Evolutionary conservation across 1,140 invertebrate genomes (phyloP).

Genomic region (Anoplolepis gracilipes): DNA sequence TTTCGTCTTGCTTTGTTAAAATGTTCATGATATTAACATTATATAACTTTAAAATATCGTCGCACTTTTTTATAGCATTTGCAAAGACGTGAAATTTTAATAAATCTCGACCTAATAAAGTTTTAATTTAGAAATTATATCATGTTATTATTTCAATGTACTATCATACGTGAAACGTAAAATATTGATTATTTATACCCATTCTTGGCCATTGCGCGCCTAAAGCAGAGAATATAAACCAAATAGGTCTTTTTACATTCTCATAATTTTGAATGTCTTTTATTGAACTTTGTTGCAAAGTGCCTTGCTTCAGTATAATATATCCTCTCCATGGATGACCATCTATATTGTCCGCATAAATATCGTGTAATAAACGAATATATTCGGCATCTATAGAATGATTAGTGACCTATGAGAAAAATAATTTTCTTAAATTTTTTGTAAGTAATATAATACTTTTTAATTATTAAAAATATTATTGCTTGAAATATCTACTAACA

Average conservation of each 20-base stretch:
- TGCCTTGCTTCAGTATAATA: not conserved
- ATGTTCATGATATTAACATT: conserved; percentile 70
- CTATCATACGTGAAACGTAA: conserved; percentile 70
- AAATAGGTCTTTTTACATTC: not conserved
- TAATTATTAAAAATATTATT: not conserved
- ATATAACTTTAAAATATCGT: conserved; percentile 94
- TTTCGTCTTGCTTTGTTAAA: not conserved
- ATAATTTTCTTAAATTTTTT: too few species aligned
- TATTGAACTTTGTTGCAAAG: not conserved
- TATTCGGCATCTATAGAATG: conserved; percentile 87
- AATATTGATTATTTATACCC: not conserved
- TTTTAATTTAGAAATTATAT: not conserved
- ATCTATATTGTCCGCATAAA: conserved; percentile 65
- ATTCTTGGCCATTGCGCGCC: not conserved
- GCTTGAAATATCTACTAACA: conserved; percentile 77
- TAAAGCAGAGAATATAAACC: conserved; percentile 13
- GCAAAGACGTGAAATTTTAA: conserved; percentile 83
- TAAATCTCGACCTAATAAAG: not conserved
- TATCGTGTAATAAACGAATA: conserved; percentile 85
- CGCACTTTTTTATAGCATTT: conserved; percentile 90
- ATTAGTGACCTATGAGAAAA: conserved; percentile 77
- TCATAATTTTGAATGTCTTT: not conserved
- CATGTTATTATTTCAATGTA: not conserved
- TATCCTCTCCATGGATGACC: not conserved
- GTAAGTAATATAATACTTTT: not conserved